Conservation (phyloP, 2,888 invertebrate genomes). For the Trilocha varians region DNA sequence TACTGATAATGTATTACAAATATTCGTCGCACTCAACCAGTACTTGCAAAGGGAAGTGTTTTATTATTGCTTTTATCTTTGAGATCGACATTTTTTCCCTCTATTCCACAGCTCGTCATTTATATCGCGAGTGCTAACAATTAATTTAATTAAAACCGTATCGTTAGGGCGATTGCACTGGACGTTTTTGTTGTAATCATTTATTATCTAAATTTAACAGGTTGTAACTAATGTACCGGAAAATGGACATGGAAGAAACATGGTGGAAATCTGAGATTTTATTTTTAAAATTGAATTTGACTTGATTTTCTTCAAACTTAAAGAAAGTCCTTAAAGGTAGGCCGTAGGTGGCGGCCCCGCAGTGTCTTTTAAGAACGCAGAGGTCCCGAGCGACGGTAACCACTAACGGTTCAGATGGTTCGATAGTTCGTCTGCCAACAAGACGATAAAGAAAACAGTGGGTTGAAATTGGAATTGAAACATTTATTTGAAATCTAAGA, state of each 20-base stretch:
- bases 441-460: too few relatives aligned
- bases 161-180: conserved; percentile 40
- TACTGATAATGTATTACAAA: too few relatives aligned
- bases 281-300: too few relatives aligned
- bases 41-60: conserved; percentile 53
- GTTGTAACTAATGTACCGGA: conserved; percentile 30
- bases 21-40: conserved; percentile 26
- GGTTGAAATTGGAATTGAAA: too few relatives aligned
- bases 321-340: too few relatives aligned
- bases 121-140: conserved; percentile 62
- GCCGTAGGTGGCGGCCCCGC: too few relatives aligned
- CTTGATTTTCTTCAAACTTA: too few relatives aligned
- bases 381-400: too few relatives aligned
- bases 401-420: too few relatives aligned
- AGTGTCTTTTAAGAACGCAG: too few relatives aligned
- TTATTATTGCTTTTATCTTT: conserved; percentile 67
- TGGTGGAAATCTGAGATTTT: not conserved
- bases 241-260: conserved; percentile 11
- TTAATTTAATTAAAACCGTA: conserved; percentile 69
- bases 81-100: conserved; percentile 49
- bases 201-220: conserved; percentile 27
- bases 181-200: conserved; percentile 50
- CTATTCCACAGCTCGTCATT: conserved; percentile 60
- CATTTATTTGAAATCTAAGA: too few relatives aligned
- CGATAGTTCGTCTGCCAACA: too few relatives aligned